Percentiles rank a stretch among this genome's conserved stretches.
These are phyloP conservation scores for Psammodynastes pulverulentus DNA, from an alignment of 2,113 vertebrate species.

Conservation along the genomic window DNA sequence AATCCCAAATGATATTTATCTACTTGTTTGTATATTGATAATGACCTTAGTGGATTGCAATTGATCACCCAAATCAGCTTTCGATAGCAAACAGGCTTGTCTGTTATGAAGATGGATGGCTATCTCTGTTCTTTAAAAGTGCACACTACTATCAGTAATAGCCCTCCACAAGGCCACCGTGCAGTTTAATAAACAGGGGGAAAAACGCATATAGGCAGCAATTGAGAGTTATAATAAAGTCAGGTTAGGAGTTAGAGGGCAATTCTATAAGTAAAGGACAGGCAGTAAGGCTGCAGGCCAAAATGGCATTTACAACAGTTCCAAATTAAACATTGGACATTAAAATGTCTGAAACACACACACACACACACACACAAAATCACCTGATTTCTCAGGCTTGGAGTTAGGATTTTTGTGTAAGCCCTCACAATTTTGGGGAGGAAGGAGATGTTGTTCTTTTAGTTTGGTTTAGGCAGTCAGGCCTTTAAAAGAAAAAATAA, in stretches of 20 bases:
- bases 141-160: neutral
- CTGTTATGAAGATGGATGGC: constrained; percentile 6
- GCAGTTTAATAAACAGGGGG: neutral
- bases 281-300: neutral
- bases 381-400: neutral
- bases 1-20: constrained; percentile 20
- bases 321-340: neutral
- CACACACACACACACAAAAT: too few species aligned
- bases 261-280: neutral
- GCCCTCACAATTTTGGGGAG: neutral
- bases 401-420: neutral
- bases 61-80: neutral
- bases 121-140: neutral
- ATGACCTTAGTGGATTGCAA: neutral
- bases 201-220: neutral
- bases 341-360: neutral
- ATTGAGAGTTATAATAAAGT: neutral
- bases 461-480: neutral
- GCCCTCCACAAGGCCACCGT: neutral
- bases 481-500: neutral
- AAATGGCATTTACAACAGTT: neutral
- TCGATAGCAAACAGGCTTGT: neutral
- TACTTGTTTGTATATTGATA: constrained; percentile 12
- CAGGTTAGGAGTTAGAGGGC: neutral
- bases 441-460: neutral